A percentile compares a stretch with the other conserved stretches of the same genome.
Conservation (phyloP, 2,797 vertebrate species). For the Gobionotothen gibberifrons region DNA sequence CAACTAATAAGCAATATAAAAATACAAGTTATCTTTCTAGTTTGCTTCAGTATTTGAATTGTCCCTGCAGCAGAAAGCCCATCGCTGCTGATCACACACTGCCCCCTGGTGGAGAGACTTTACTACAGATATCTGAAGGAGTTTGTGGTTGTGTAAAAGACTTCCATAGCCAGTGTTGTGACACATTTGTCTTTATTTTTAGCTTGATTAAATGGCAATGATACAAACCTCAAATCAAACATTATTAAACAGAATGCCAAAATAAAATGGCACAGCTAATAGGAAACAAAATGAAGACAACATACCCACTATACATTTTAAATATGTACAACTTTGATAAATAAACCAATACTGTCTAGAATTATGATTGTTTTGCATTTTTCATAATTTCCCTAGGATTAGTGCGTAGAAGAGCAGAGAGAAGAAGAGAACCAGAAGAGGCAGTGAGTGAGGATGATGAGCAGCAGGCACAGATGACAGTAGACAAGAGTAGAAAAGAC, state of each 20-base stretch:
- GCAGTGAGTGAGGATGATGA: constrained; percentile 17
- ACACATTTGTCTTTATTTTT: constrained; percentile 74
- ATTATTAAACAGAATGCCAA: constrained; percentile 54
- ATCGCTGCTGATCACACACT: constrained; percentile 15
- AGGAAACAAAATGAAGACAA: constrained; percentile 86
- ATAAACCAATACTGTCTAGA: constrained; percentile 91
- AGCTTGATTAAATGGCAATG: constrained; percentile 76
- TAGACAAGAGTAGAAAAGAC: constrained; percentile 23
- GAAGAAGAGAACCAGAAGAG: constrained; percentile 36
- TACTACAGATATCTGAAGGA: too few relatives aligned
- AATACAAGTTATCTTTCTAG: neutral
- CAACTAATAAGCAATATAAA: constrained; percentile 10
- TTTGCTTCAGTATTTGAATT: neutral
- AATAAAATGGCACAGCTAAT: constrained; percentile 73
- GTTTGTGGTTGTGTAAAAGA: neutral
- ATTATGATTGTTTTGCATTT: constrained; percentile 68
- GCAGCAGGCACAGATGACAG: constrained; percentile 49
- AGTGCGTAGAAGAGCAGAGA: constrained; percentile 51
- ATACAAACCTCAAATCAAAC: constrained; percentile 76
- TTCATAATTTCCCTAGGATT: constrained; percentile 58
- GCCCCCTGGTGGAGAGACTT: constrained; percentile 66
- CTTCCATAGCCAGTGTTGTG: constrained; percentile 21
- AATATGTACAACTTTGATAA: constrained; percentile 97
- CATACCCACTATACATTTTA: constrained; percentile 88
- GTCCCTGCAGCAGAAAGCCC: neutral